These are phyloP conservation scores for Oxygymnocypris stewartii DNA, from an alignment of 2,113 vertebrate genomes.

Conservation along the genomic window DNA sequence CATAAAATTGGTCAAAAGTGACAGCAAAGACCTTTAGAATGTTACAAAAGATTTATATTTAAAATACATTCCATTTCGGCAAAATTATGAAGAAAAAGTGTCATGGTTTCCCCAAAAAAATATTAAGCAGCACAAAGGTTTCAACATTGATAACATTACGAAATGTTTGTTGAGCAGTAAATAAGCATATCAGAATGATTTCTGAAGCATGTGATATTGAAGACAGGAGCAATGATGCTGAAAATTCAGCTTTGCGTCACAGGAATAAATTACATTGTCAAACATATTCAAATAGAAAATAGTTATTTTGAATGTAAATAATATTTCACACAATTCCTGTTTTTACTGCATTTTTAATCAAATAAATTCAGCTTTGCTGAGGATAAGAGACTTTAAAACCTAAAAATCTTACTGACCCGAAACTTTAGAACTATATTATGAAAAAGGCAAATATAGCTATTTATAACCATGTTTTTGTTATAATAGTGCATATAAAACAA, in stretches of 20 bases:
- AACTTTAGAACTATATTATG: neutral
- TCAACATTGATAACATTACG: neutral
- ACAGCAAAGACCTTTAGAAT: neutral
- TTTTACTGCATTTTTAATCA: neutral
- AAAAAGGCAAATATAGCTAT: neutral
- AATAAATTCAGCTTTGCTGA: neutral
- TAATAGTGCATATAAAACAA: neutral
- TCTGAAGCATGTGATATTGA: neutral
- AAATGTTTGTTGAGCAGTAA: neutral
- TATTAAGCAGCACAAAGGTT: too few species aligned
- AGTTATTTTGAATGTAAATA: neutral
- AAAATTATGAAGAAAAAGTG: too few species aligned
- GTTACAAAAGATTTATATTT: neutral
- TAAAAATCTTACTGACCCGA: neutral
- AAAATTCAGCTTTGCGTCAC: neutral
- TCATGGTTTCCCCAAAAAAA: too few species aligned
- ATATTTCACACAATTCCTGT: neutral
- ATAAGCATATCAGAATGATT: neutral
- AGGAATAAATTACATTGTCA: neutral
- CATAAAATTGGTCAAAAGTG: neutral
- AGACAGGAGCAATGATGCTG: neutral
- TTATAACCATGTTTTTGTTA: neutral
- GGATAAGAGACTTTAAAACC: neutral
- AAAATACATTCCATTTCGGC: neutral
- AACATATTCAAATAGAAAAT: neutral